These are phyloP conservation scores for Eleginops maclovinus DNA, from an alignment of 2,113 vertebrate species.

Conservation along the genomic window DNA sequence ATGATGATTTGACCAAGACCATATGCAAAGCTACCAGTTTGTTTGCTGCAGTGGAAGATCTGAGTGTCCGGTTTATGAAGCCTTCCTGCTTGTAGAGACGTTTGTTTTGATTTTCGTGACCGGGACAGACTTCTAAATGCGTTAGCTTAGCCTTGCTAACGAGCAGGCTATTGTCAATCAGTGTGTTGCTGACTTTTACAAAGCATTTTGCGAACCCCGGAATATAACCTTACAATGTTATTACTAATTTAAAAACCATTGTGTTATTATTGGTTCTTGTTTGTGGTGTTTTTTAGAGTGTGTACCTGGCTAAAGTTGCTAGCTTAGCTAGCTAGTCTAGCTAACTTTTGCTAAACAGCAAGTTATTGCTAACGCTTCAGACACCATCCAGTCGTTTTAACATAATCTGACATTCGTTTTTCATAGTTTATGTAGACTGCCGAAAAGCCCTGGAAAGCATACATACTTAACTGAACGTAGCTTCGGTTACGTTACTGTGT, in stretches of 20 bases:
- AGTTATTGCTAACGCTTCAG: slow-evolving; percentile 36
- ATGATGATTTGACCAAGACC: not conserved
- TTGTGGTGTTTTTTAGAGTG: slow-evolving; percentile 2
- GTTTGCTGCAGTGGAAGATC: slow-evolving; percentile 22
- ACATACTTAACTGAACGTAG: fast-evolving
- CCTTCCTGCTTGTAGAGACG: slow-evolving; percentile 32
- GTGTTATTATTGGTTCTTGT: not conserved
- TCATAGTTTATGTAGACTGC: not conserved
- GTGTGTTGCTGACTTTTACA: not conserved
- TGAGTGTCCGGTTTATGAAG: slow-evolving; percentile 27
- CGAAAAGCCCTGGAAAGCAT: not conserved
- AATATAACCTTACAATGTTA: fast-evolving
- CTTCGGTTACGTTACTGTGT: not conserved
- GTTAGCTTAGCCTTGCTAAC: slow-evolving; percentile 68
- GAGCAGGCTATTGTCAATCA: slow-evolving; percentile 11
- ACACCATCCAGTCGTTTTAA: not conserved
- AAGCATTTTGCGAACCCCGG: not conserved
- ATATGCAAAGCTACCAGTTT: not conserved
- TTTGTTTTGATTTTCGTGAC: slow-evolving; percentile 77
- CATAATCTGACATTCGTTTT: not conserved
- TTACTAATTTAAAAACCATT: fast-evolving
- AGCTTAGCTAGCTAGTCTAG: slow-evolving; percentile 61
- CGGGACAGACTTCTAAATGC: slow-evolving; percentile 48
- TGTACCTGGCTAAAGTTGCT: slow-evolving; percentile 26
- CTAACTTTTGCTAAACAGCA: slow-evolving; percentile 72